phyloP scores from a whole-genome alignment of 1,140 invertebrate genomes.

The Hyposmocoma kahamanoa region DNA sequence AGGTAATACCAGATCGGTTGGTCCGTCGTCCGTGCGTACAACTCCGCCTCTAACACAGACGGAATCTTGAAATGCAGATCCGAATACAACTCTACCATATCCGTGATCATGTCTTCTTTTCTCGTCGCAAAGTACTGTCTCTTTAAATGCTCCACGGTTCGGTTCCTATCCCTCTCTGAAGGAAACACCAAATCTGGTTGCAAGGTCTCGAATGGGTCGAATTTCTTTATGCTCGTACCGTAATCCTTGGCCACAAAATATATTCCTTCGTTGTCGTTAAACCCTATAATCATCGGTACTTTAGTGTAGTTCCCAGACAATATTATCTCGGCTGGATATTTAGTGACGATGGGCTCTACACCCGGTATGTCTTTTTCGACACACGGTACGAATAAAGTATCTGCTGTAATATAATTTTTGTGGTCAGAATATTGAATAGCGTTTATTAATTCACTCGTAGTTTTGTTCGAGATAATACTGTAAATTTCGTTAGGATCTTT shows the following conservation, averaged over 20 bases:
- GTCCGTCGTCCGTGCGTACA: constrained; percentile 44
- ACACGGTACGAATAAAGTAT: constrained; percentile 55
- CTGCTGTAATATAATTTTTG: constrained; percentile 38
- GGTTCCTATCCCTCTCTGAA: constrained; percentile 32
- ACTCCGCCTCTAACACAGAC: constrained; percentile 37
- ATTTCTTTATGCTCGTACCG: constrained; percentile 35
- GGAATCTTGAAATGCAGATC: constrained; percentile 62
- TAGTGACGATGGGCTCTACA: constrained; percentile 39
- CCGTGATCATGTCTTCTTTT: constrained; percentile 43
- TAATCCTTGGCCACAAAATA: constrained; percentile 51
- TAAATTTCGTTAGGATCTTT: constrained; percentile 52
- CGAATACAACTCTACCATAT: constrained; percentile 53
- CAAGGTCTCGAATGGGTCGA: constrained; percentile 29
- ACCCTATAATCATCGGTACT: constrained; percentile 61
- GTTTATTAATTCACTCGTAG: constrained; percentile 38
- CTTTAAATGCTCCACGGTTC: constrained; percentile 29
- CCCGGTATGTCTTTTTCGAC: constrained; percentile 49
- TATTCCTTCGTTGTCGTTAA: constrained; percentile 60
- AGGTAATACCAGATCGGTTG: constrained; percentile 56
- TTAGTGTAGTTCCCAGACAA: constrained; percentile 53
- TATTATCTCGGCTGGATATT: constrained; percentile 50
- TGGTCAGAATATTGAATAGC: constrained; percentile 35
- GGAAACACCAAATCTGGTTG: constrained; percentile 46
- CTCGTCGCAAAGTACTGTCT: constrained; percentile 41
- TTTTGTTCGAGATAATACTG: constrained; percentile 39